Evolutionary conservation across 2,797 vertebrate species (phyloP), one percentile per base, ranked within the genome.

Genomic region (Lates japonicus): DNA sequence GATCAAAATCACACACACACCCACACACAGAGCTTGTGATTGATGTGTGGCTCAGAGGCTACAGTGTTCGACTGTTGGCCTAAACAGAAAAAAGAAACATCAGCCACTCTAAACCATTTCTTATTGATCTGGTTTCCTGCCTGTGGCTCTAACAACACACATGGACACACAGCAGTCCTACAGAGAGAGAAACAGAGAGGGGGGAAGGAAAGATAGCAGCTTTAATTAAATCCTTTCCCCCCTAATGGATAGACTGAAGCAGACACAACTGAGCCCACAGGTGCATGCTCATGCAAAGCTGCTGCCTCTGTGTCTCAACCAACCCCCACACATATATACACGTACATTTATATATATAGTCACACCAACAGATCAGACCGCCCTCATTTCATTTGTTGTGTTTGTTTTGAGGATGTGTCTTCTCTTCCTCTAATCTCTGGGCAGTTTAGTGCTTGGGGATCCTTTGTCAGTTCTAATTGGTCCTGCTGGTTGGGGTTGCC

Each of bases 401-500:
- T 85, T 80, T 83, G 67, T 86, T 83, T 76, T 78, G 44, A 71
- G 58, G 68, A 51, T 33, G 60, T 63, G 37, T 82, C 73, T 51
- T 82, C 72, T 52, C 70, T 84, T 63, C 63, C 68, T 74, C 68
- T 76, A 83, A 91, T 91, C 86, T 87, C 80, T 64, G 61, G 74
- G 82, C 84, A 85, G 83, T 82, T 85, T 83, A 77, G 52, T 48
- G 60, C 52, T 62, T 5, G 0, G 39, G 31, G 76, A 74, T 77
- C 73, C 80, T 85, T 79, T 87, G 82, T 85, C 71, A 33, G 35
- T 57, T 91, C 70, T 90, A 92, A 93, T 93, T 93, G 87, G 88
- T 88, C 41, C 78, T 83, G 63, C 73, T 80, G 83, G 80, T 79
- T 81, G 70, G 44, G 65, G 92, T 94, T 93, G 88, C 91, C 91